These are phyloP conservation scores for Potamarius usumacintae DNA, from an alignment of 2,113 vertebrate species.

Conservation along the genomic window DNA sequence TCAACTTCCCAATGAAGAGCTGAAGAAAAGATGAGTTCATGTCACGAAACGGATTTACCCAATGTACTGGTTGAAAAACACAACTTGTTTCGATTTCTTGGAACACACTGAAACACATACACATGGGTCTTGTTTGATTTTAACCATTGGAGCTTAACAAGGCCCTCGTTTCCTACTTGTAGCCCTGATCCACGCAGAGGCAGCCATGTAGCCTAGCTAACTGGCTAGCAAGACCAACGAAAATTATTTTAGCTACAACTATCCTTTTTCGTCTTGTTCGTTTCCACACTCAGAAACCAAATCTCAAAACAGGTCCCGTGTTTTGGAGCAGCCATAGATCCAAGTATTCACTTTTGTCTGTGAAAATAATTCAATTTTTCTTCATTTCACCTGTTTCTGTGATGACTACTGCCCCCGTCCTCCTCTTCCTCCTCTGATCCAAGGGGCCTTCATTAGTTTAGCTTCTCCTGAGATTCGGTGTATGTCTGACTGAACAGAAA, in stretches of 20 bases:
- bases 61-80: not conserved
- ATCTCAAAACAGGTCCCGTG: not conserved
- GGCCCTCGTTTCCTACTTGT: constrained; percentile 39
- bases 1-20: constrained; percentile 39
- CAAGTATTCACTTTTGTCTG: not conserved
- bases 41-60: constrained; percentile 18
- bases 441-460: constrained; percentile 35
- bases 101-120: not conserved
- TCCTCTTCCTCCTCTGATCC: constrained; percentile 17
- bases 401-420: constrained; percentile 21
- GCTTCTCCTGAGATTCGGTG: constrained; percentile 4
- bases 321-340: not conserved
- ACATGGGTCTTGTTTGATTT: constrained; percentile 1
- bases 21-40: constrained; percentile 5
- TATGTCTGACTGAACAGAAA: not conserved
- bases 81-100: not conserved
- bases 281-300: not conserved
- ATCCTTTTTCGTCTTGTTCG: not conserved
- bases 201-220: constrained; percentile 33
- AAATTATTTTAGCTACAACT: constrained; percentile 14
- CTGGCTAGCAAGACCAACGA: constrained; percentile 22
- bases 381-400: constrained; percentile 25
- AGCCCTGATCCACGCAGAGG: constrained; percentile 24
- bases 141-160: constrained; percentile 23
- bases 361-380: constrained; percentile 9